Evolutionary conservation across 2,797 vertebrate species (phyloP), one percentile per base, ranked within the genome.

Genomic region (Molossus molossus): DNA sequence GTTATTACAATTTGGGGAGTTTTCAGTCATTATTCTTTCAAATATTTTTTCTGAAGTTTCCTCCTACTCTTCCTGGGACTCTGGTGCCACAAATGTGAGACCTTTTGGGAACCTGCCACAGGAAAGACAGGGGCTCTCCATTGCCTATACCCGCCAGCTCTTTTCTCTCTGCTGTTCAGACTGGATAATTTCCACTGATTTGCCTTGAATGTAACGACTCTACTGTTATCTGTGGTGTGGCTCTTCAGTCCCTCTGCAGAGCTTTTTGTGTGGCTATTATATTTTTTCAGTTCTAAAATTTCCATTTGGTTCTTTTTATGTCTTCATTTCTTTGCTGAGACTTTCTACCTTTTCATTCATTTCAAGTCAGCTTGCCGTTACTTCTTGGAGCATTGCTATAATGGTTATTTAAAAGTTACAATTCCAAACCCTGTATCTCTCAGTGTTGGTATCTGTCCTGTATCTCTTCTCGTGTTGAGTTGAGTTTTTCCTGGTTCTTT

Each of bases 41-140:
- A 91, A 72, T 67, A 48, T 50, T 92, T 84, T 87, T 91, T 73
- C 48, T 77, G 29, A 91, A 87, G 58, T 40, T 62, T n/a, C 60
- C 58, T 79, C 77, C 58, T 57, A 21, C n/a, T 77, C 27, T 72
- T 29, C 73, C 87, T 91, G 83, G 21, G 58, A 60, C 23, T 76
- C 23, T 45, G 25, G 81, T 17, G 13, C 27, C 33, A 65, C 0
- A 1, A 88, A 85, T 23, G 1, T 27, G 67, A 58, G 33, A 69
- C 4, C 6, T n/a, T 90, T 75, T 20, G 18, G 3, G 88, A 53
- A 55, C 60, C 3, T 60, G 64, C 64, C 29, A 48, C 3, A 4
- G 27, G 29, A 79, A 10, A 60, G n/a, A 76, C 17, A 89, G 33
- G 29, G 9, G 15, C 45, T 79, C 48, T 57, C 17, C 1, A 25